Evolutionary conservation across 2,113 vertebrate species (phyloP).

Genomic region (Chelonoidis abingdonii): DNA sequence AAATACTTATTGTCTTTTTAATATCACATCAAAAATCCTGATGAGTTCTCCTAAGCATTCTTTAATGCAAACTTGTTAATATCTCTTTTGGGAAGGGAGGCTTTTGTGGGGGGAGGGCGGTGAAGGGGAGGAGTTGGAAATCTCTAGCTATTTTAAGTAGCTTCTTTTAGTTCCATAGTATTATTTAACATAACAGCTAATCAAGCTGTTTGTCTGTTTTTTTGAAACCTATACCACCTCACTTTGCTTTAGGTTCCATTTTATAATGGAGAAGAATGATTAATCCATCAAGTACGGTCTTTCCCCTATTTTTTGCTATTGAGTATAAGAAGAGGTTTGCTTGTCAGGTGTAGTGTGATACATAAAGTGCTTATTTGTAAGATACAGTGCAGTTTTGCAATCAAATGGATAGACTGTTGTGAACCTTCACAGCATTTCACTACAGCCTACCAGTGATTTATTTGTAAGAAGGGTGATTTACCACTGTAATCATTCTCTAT

Average conservation of each 20-base stretch:
- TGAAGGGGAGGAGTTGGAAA: not conserved
- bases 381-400: not conserved
- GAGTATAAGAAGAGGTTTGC: not conserved
- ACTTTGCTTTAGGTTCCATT: not conserved
- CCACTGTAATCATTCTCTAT: fast-evolving
- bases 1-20: not conserved
- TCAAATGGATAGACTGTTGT: not conserved
- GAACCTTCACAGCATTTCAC: not conserved
- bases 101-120: not conserved
- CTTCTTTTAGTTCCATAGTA: not conserved
- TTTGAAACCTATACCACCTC: not conserved
- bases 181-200: not conserved
- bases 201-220: not conserved
- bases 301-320: not conserved
- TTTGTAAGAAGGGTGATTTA: not conserved
- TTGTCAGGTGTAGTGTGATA: fast-evolving
- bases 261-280: not conserved
- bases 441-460: not conserved
- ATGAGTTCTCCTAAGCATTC: not conserved
- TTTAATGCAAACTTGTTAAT: not conserved
- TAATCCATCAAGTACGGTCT: not conserved
- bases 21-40: not conserved
- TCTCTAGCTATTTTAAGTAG: not conserved
- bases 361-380: not conserved
- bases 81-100: too few species aligned